Evolutionary conservation across 1,140 invertebrate genomes (phyloP).

Genomic region (Proales similis): DNA sequence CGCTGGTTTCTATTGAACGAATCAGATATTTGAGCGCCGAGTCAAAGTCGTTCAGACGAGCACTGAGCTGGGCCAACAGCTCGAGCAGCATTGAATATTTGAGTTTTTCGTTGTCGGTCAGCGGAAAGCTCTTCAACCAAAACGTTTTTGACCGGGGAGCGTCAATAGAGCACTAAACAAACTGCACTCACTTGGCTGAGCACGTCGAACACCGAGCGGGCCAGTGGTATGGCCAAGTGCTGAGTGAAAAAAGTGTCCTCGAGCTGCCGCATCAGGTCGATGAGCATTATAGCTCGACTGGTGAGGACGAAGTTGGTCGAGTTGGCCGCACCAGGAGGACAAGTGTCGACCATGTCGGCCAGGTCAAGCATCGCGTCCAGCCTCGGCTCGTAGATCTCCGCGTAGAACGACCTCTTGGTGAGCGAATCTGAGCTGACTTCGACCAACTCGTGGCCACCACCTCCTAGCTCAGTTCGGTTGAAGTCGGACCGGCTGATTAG

Average conservation of each 20-base stretch:
- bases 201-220: neutral
- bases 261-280: neutral
- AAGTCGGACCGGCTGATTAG: too few relatives aligned
- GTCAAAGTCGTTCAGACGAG: constrained; percentile 12
- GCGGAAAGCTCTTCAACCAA: constrained; percentile 18
- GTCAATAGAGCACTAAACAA: too few relatives aligned
- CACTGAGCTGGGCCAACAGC: constrained; percentile 1
- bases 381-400: neutral
- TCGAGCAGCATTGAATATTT: constrained; percentile 10
- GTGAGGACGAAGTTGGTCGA: neutral
- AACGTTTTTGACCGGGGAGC: too few relatives aligned
- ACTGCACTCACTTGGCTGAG: neutral
- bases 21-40: constrained; percentile 14
- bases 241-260: constrained; percentile 10
- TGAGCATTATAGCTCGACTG: constrained; percentile 16
- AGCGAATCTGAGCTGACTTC: too few relatives aligned
- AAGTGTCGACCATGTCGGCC: neutral
- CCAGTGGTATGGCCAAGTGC: constrained; percentile 3
- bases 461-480: constrained; percentile 7
- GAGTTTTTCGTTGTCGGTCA: constrained; percentile 22
- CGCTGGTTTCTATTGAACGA: constrained; percentile 9
- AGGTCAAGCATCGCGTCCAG: neutral
- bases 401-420: too few relatives aligned
- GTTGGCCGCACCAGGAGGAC: neutral
- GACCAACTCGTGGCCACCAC: too few relatives aligned